Base-by-base conservation (phyloP, 2,113 vertebrate genomes). In the Mastomys coucha region DNA sequence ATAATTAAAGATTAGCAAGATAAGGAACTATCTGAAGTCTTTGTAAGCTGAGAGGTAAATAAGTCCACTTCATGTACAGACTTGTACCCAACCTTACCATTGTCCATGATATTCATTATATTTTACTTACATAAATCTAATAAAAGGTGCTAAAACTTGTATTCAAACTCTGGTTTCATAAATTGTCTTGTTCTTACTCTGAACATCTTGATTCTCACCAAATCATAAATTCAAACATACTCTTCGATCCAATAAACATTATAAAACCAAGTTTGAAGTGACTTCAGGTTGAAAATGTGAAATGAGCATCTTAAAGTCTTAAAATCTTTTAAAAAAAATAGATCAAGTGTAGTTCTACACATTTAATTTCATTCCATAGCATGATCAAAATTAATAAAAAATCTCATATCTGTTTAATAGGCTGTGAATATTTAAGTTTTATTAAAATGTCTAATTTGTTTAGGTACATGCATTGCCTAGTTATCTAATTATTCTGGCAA, bases 341-440 rank as follows among this genome's bases (percentile, higher is more conserved):
- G 69, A 92, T 9, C 88, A 63, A 97, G 24, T 36, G 65, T 63
- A 19, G 33, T 96, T 63, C 88, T 98, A 97, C 96, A 98, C 97
- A 94, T 93, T 97, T 82, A 98, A 93, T 75, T 13, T 70, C 75
- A 93, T 87, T 98, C 75, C 94, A 88, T 45, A 67, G 16, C 76
- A 95, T 89, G 36, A 98, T 90, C 96, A 89, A 97, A 98, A 98
- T 97, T 98, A 98, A 98, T 98, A 97, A 97, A 97, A 98, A 98
- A 98, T 96, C 1, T 73, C 92, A 86, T 70, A 97, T 98, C 98
- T 98, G 93, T 96, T 88, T 98, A 98, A 98, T 98, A 98, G 98
- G 98, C 98, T 98, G 95, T 98, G 97, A 98, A 99, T 98, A 98
- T 98, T 98, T 96, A 98, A 97, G 93, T 98, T 98, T 98, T 98